Base-by-base conservation (phyloP, 1,140 invertebrate genomes). In the Drosophila nebulosa region DNA sequence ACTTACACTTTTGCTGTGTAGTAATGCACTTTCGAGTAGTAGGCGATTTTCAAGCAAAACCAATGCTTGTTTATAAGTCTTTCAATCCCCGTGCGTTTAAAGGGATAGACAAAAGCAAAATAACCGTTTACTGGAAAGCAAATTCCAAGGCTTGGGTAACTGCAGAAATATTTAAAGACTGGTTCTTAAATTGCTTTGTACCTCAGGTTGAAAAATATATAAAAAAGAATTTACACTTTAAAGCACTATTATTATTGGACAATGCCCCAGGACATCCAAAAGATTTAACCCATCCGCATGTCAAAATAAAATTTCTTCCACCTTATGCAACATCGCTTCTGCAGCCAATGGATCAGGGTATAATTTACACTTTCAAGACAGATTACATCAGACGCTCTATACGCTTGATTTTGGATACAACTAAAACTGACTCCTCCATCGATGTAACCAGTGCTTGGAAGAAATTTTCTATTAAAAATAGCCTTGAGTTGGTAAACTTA, bases 211-310 rank as follows among this genome's bases (percentile, higher is more conserved):
- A 90, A 88, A 42, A 69, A 59, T 92, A 91, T 77, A 67, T 5
- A 30, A 30, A 30, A 30, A 30, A 30, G 27, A 30, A 30, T 30
- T 74, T 92, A 30, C 76, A 78, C 16, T 92, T 91, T 79, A 92
- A 92, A 89, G 86, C 91, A 62, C 59, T 93, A 18, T 76, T 93
- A 36, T 74, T 93, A 61, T 68, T 93, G 4, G 93, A 93, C 73
- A 93, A 92, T 72, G 90, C 88, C 58, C 69, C 91, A 50, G 74
- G 89, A 50, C 92, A 93, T 79, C 74, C 74, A 64, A 62, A 52
- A 61, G 52, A 81, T 62, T 59, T 70, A 76, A 64, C 55, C 56
- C 66, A 90, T 59, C 76, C 72, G 68, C 86, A 91, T 71, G 78
- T 93, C 4, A 90, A 91, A 30, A 30, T 93, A 12, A 66, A 80